phyloP scores from a whole-genome alignment of 2,888 invertebrate genomes.

The Coelogynopora nodosa region DNA sequence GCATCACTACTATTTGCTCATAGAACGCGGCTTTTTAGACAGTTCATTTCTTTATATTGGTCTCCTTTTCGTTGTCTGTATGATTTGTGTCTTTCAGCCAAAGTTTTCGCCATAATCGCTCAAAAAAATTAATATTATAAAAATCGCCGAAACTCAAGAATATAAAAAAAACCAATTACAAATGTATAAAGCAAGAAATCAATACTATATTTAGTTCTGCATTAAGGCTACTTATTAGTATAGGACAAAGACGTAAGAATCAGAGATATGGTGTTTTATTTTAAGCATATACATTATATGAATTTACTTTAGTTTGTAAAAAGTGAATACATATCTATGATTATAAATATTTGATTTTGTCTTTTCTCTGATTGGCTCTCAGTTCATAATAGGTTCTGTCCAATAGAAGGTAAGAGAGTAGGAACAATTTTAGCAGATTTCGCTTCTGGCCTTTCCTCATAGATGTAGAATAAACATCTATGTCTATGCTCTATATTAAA shows the following conservation, averaged over 20 bases:
- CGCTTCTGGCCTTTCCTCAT: no score
- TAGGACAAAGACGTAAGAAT: background rate
- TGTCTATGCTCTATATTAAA: no score
- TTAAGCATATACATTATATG: no score
- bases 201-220: background rate
- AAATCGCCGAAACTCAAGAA: background rate
- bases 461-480: no score
- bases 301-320: no score
- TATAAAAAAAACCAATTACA: background rate
- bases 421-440: no score
- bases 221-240: background rate
- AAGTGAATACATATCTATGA: no score
- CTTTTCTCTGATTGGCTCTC: no score
- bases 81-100: background rate
- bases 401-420: no score
- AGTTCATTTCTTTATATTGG: background rate
- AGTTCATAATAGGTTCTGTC: no score
- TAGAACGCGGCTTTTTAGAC: background rate
- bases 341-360: no score
- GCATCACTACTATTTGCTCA: background rate
- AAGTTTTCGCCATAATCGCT: background rate
- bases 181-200: background rate
- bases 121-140: background rate
- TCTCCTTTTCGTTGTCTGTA: background rate
- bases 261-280: no score